Evolutionary conservation across 2,113 vertebrate species (phyloP).

Genomic region (Ageneiosus marmoratus): DNA sequence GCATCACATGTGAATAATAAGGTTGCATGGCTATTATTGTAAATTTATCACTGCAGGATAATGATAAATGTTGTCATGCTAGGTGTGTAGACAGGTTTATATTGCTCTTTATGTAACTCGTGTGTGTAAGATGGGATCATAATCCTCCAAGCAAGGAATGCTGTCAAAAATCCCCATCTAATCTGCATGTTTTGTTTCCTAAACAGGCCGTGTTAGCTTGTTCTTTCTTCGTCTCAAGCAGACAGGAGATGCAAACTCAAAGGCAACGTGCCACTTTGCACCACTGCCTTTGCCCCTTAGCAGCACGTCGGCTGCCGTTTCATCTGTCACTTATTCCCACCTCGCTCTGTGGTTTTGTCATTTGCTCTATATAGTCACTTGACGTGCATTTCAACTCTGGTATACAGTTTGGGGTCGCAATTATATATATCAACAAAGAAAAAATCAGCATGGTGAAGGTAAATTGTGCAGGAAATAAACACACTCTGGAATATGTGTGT

Average conservation of each 20-base stretch:
- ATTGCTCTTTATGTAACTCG: constrained; percentile 54
- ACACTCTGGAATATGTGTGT: constrained; percentile 17
- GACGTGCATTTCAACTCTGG: constrained; percentile 69
- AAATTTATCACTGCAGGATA: constrained; percentile 61
- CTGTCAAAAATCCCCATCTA: constrained; percentile 71
- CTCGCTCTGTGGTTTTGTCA: constrained; percentile 75
- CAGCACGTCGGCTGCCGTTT: constrained; percentile 77
- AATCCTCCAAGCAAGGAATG: constrained; percentile 61
- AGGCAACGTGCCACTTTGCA: constrained; percentile 76
- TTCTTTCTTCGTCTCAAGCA: constrained; percentile 65
- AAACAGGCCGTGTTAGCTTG: constrained; percentile 76
- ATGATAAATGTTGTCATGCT: constrained; percentile 64
- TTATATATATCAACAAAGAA: constrained; percentile 74
- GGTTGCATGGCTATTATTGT: constrained; percentile 53
- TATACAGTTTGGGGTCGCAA: constrained; percentile 72
- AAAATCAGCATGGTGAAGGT: constrained; percentile 48
- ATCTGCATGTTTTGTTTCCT: constrained; percentile 81
- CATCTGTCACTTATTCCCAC: constrained; percentile 81
- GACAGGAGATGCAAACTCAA: constrained; percentile 79
- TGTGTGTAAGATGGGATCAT: constrained; percentile 66
- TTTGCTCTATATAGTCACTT: constrained; percentile 73
- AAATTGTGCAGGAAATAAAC: constrained; percentile 54
- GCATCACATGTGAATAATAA: constrained; percentile 49
- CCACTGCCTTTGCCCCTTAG: constrained; percentile 76
- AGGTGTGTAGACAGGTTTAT: constrained; percentile 57